Base-by-base conservation (phyloP, 2,888 invertebrate species). In the Caprella mutica region DNA sequence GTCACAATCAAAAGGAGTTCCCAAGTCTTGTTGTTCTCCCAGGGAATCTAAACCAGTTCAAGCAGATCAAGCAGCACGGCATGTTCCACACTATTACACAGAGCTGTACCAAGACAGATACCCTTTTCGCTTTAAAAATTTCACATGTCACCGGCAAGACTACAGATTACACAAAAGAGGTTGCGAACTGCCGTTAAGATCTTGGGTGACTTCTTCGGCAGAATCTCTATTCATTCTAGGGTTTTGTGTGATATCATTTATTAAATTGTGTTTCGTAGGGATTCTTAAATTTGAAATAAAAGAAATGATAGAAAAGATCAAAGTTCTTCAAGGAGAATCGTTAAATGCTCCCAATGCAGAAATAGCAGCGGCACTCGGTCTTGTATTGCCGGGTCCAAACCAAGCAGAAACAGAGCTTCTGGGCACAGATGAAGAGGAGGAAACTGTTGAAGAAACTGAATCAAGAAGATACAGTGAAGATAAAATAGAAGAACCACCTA, bases 271-370 rank as follows among this genome's bases (percentile, higher is more conserved):
- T 78, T 89, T 89, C 78, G 81, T 88, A 66, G 87, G 86, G 63
- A 86, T 88, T 68, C 78, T 88, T 68, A 81, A 86, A 66, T 75
- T 70, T 76, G 87, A 88, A 77, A 87, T 88, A 70, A 81, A 84
- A 67, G 89, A 89, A 74, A 89, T 89, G 89, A 87, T 89, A 70
- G 86, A 88, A 73, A 89, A 89, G 76, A 89, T 89, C 71, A 82
- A 84, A 70, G 80, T 89, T 71, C 76, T 89, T 64, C 81, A 81
- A 68, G 81, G 79, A 60, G 84, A 85, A 70, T 43, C 56, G 12
- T 44, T 54, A 5, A 55, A 54, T 23, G 43, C 50, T 4, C 59
- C 56, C n/a, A 59, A 63, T 39, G 59, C 59, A 2, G 63, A 63
- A 40, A 38, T 63, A 12, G 63, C 63, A 1, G 63, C 55, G 2